Base-by-base conservation (phyloP, 2,797 vertebrate genomes). In the Halcyon leucocephala region DNA sequence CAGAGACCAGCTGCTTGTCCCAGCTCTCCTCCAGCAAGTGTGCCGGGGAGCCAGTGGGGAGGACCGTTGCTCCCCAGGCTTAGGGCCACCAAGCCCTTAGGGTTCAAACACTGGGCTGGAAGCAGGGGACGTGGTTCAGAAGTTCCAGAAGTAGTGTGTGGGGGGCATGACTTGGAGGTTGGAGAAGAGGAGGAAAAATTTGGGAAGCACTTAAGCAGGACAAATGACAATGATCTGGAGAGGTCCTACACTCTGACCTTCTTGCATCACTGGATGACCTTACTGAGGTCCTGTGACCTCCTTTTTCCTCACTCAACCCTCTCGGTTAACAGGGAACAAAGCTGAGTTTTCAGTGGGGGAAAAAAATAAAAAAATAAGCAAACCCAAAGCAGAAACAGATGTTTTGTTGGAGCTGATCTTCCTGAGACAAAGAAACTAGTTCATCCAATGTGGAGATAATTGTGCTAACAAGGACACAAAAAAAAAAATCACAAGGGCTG, bases 371-470 rank as follows among this genome's bases (percentile, higher is more conserved):
- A 48, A 12, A 54, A 28, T 4, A 19, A 55, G 4, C 31, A 9
- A 29, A 6, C 10, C 70, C 49, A 90, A 92, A 95, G 66, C 79
- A 95, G 87, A 94, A 95, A 29, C 92, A 95, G 93, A 93, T 87
- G 93, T 95, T 84, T 49, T 0, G 2, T 61, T 61, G 8, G 46
- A 65, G 33, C 82, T 48, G 81, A 72, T 93, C 91, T 78, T 35
- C 21, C 64, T 6, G 37, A 89, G 91, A 89, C 82, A 90, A 85
- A 92, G 89, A 28, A 66, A 55, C 35, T 33, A 29, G 51, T 52
- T 89, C 73, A 66, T 72, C 70, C 95, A 91, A 33, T 2, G 49
- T 33, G 70, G 84, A 80, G 90, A 86, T 58, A 71, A 78, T 88
- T 71, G 78, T 44, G 65, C 79, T 84, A 58, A 54, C 44, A 60